A percentile compares a stretch with the other conserved stretches of the same genome.
Evolutionary conservation across 1,140 invertebrate genomes (phyloP).

Genomic region (Pachyrhynchus sulphureomaculatus): DNA sequence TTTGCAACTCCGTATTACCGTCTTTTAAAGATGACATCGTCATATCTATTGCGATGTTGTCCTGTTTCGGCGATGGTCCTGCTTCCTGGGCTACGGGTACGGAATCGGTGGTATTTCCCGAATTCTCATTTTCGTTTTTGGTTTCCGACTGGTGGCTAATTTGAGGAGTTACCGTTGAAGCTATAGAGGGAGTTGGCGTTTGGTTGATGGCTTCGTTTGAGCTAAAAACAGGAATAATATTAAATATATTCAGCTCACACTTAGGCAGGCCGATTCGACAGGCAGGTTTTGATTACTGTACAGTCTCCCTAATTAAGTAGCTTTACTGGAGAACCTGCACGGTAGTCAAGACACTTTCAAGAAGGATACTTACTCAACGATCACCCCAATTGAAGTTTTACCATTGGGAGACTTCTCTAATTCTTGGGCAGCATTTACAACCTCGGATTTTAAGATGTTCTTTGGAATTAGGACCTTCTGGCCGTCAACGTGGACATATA

Average conservation of each 20-base stretch:
- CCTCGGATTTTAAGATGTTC: constrained; percentile 37
- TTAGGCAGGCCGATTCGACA: no score
- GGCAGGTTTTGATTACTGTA: no score
- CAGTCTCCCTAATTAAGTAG: no score
- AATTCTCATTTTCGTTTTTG: not conserved
- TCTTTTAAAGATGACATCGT: not conserved
- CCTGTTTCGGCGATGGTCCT: not conserved
- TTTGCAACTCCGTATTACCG: not conserved
- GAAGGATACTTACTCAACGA: constrained; percentile 16
- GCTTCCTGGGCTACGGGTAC: not conserved
- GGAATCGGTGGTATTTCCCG: constrained; percentile 5
- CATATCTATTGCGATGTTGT: constrained; percentile 1
- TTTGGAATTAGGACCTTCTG: constrained; percentile 38
- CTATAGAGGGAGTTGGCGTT: constrained; percentile 1
- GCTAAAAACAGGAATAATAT: not conserved
- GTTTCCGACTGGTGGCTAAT: no score
- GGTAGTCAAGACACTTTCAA: no score
- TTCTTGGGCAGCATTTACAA: constrained; percentile 13
- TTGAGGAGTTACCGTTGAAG: not conserved
- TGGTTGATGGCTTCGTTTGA: not conserved
- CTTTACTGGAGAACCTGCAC: no score
- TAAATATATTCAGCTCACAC: not conserved
- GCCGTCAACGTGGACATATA: constrained; percentile 39
- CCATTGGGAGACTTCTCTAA: not conserved
- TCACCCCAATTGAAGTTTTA: constrained; percentile 1